Evolutionary conservation across 1,140 invertebrate species (phyloP).

Genomic region (Diachasmimorpha longicaudata): DNA sequence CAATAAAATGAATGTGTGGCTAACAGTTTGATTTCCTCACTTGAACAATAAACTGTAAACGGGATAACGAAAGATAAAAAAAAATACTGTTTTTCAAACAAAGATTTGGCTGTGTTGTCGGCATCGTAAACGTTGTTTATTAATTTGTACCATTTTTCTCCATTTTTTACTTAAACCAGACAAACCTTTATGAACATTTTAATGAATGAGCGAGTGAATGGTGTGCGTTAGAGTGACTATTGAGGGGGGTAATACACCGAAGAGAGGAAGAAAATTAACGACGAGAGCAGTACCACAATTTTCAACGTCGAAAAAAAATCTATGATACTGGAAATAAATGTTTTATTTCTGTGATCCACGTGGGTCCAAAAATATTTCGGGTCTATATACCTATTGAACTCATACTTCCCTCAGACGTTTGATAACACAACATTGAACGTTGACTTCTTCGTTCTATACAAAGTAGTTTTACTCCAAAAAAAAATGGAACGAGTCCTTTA

Average conservation of each 20-base stretch:
- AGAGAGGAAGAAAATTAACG: not conserved
- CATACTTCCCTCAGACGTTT: not conserved
- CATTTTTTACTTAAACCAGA: slow-evolving; percentile 24
- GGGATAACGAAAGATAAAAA: not conserved
- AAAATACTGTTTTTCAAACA: slow-evolving; percentile 39
- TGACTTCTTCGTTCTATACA: not conserved
- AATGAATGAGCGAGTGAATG: slow-evolving; percentile 18
- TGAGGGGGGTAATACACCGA: not conserved
- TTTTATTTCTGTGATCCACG: slow-evolving; percentile 17
- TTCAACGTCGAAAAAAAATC: not conserved
- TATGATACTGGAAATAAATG: not conserved
- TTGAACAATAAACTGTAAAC: slow-evolving; percentile 2
- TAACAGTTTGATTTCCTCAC: no score
- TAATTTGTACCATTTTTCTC: slow-evolving; percentile 5
- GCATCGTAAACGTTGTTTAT: slow-evolving; percentile 38
- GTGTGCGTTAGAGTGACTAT: not conserved
- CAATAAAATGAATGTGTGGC: not conserved
- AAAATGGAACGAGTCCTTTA: slow-evolving; percentile 27
- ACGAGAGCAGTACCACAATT: slow-evolving; percentile 10
- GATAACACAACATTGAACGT: not conserved
- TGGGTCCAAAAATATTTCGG: slow-evolving; percentile 6
- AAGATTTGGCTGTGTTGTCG: slow-evolving; percentile 54
- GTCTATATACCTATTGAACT: not conserved
- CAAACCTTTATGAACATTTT: slow-evolving; percentile 14
- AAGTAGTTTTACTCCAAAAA: not conserved